Evolutionary conservation across 2,888 invertebrate genomes (phyloP).

Genomic region (Xanthorhoe designata): DNA sequence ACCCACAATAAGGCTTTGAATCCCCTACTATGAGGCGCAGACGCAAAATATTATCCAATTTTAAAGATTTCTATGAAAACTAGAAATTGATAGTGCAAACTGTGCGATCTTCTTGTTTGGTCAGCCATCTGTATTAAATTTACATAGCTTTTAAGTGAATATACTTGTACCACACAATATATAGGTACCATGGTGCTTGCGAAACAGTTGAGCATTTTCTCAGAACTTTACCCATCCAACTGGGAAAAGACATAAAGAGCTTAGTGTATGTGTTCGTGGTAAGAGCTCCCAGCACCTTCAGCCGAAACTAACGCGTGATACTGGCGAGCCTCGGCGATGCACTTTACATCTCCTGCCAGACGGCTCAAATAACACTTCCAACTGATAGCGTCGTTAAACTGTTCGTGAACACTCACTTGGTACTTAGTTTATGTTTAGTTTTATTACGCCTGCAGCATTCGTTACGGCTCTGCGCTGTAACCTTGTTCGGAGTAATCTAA

Average conservation of each 20-base stretch:
- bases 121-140: neutral
- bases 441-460: slow-evolving; percentile 56
- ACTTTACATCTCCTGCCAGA: slow-evolving; percentile 54
- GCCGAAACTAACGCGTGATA: slow-evolving; percentile 43
- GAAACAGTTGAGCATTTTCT: slow-evolving; percentile 14
- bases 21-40: slow-evolving; percentile 21
- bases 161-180: neutral
- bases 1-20: slow-evolving; percentile 34
- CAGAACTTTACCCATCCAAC: slow-evolving; percentile 27
- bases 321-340: slow-evolving; percentile 47
- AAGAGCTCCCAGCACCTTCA: slow-evolving; percentile 34
- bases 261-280: slow-evolving; percentile 37
- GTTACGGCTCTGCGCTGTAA: slow-evolving; percentile 47
- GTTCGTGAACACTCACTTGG: slow-evolving; percentile 64
- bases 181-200: neutral
- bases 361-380: slow-evolving; percentile 65
- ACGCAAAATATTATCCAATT: slow-evolving; percentile 16
- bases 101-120: neutral
- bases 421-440: slow-evolving; percentile 67
- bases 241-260: slow-evolving; percentile 38
- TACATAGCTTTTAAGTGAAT: neutral
- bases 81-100: neutral
- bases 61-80: slow-evolving; percentile 8
- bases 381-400: slow-evolving; percentile 65
- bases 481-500: slow-evolving; percentile 47